Evolutionary conservation across 2,888 invertebrate genomes (phyloP).

Genomic region (Linnaemya tessellans): DNA sequence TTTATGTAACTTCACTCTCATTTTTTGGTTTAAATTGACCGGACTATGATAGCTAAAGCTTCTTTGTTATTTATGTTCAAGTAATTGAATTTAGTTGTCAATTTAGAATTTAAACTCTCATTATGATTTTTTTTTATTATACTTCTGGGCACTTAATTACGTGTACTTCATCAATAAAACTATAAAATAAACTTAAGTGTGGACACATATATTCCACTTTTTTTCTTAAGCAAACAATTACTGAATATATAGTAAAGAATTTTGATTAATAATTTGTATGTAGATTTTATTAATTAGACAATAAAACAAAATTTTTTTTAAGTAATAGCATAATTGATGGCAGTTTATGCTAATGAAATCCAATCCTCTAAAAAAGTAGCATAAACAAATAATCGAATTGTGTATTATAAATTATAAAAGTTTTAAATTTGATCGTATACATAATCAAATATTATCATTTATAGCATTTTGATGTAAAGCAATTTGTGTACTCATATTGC

Average conservation of each 20-base stretch:
- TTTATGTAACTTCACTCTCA: too few relatives aligned
- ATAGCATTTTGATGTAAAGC: neutral
- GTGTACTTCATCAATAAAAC: too few relatives aligned
- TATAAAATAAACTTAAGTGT: neutral
- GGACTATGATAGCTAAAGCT: too few relatives aligned
- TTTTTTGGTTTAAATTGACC: too few relatives aligned
- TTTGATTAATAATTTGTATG: conserved; percentile 5
- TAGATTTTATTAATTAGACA: conserved; percentile 7
- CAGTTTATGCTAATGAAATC: neutral
- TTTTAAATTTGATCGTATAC: neutral
- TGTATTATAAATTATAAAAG: neutral
- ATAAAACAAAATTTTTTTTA: conserved; percentile 1
- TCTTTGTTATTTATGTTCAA: too few relatives aligned
- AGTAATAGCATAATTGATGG: neutral
- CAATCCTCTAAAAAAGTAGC: neutral
- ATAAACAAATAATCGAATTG: conserved; percentile 10
- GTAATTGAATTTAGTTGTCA: too few relatives aligned
- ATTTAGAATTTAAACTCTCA: too few relatives aligned
- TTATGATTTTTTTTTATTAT: too few relatives aligned
- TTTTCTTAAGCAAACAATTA: neutral
- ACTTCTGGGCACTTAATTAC: too few relatives aligned
- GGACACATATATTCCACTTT: neutral
- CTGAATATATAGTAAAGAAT: neutral
- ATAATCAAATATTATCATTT: conserved; percentile 7
- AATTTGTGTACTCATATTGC: neutral